Percentiles rank a stretch among this genome's conserved stretches.
Evolutionary conservation across 2,113 vertebrate genomes (phyloP).

Genomic region (Myotis lucifugus): DNA sequence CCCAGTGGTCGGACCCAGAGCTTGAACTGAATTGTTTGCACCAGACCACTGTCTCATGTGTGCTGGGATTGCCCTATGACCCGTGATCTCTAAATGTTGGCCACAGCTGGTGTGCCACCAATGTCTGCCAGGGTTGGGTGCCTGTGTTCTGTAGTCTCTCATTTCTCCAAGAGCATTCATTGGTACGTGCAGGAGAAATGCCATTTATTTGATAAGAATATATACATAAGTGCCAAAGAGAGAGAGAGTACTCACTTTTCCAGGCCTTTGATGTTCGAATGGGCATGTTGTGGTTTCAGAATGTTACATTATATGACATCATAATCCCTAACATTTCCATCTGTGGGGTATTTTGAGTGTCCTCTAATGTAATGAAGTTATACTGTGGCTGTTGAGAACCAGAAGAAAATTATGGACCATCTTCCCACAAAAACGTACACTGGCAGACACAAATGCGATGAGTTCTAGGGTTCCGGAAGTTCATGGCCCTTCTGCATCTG

Average conservation of each 20-base stretch:
- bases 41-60: fast-evolving
- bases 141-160: not conserved
- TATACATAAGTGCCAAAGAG: not conserved
- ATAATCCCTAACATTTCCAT: slow-evolving; percentile 52
- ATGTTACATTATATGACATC: slow-evolving; percentile 71
- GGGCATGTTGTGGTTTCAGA: slow-evolving; percentile 60
- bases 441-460: not conserved
- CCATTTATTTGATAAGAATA: not conserved
- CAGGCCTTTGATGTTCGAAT: slow-evolving; percentile 53
- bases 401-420: not conserved
- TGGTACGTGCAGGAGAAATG: not conserved
- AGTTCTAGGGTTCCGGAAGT: not conserved
- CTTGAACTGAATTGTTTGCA: not conserved
- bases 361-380: not conserved
- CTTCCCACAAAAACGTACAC: not conserved
- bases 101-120: not conserved
- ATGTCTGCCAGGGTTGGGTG: not conserved
- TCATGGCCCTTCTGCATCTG: not conserved
- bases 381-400: not conserved
- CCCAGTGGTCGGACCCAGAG: not conserved
- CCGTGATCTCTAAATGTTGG: not conserved
- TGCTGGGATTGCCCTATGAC: not conserved
- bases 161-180: not conserved
- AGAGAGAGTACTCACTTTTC: slow-evolving; percentile 63
- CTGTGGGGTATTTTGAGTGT: not conserved